Evolutionary conservation across 53 echinoderm and acorn worm species (phyloP), one percentile per base, ranked within the genome.

Genomic region (Arbacia lixula): DNA sequence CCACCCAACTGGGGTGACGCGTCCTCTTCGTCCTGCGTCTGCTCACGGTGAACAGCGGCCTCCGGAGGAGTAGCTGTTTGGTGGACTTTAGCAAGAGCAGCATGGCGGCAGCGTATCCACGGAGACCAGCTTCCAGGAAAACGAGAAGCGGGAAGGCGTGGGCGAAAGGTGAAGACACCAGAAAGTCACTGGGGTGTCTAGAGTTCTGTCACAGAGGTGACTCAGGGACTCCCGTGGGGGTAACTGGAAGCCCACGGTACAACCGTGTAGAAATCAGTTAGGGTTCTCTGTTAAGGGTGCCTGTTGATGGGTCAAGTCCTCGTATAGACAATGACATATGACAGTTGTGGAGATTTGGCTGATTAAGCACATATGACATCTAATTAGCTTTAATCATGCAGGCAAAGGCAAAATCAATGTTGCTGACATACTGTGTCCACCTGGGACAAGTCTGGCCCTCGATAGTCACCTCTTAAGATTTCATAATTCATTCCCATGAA

Each of bases 111-210:
- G 46, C 14, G 19, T 53, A 42, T 33, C 49, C 30, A 33, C 4
- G 19, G 53, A 9, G 74, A n/a, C n/a, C n/a, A n/a, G 74, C 30
- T 74, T 74, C 74, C 74, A 74, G 74, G 51, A 52, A n/a, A 74
- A 53, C 53, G 34, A 74, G 74, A 74, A 51, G 16, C 49, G 51
- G 53, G 51, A 0, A 11, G 10, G 54, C 49, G 2, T 31, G 74
- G 29, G 20, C 33, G 74, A 20, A 52, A 53, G 54, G 17, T 19
- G 12, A n/a, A n/a, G n/a, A n/a, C n/a, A n/a, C n/a, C n/a, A 53
- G 53, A 74, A 74, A 52, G 35, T 74, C 74, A 74, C 3, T n/a
- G n/a, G n/a, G n/a, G n/a, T n/a, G n/a, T n/a, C n/a, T n/a, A n/a
- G n/a, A n/a, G n/a, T n/a, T n/a, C n/a, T n/a, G n/a, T n/a, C n/a